Conservation (phyloP, 2,888 invertebrate genomes). For the Embidobia sp. region DNA sequence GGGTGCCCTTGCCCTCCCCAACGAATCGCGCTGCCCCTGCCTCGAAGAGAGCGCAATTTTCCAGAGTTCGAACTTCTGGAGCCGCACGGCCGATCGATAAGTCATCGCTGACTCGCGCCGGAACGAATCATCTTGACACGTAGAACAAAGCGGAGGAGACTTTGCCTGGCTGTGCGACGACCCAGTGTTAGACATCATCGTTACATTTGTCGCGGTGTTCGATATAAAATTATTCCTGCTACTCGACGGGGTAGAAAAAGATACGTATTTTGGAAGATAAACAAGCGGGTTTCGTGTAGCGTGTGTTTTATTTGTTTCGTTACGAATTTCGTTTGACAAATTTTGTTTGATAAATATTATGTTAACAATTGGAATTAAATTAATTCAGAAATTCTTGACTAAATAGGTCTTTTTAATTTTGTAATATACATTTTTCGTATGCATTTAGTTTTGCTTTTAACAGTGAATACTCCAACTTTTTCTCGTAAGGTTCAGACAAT, state of each 20-base stretch:
- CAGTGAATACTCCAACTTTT: too few species aligned
- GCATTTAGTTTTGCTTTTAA: too few species aligned
- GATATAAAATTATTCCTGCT: slow-evolving; percentile 10
- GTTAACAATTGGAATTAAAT: too few species aligned
- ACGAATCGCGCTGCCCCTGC: slow-evolving; percentile 68
- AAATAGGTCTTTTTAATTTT: too few species aligned
- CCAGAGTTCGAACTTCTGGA: slow-evolving; percentile 70
- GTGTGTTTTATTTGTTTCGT: too few species aligned
- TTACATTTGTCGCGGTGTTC: slow-evolving; percentile 11
- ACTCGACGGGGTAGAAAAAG: background rate
- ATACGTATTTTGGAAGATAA: too few species aligned
- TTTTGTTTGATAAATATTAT: too few species aligned
- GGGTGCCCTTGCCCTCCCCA: slow-evolving; percentile 74
- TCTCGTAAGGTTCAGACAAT: too few species aligned
- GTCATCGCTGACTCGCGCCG: slow-evolving; percentile 70
- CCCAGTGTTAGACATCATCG: slow-evolving; percentile 27
- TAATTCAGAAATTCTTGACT: too few species aligned
- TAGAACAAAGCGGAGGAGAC: slow-evolving; percentile 63
- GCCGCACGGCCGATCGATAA: slow-evolving; percentile 71
- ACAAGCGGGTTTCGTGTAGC: too few species aligned
- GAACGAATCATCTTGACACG: slow-evolving; percentile 68
- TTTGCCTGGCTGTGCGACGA: slow-evolving; percentile 22
- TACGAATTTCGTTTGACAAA: too few species aligned
- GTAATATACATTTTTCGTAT: too few species aligned
- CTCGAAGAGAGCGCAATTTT: slow-evolving; percentile 70